Evolutionary conservation across 2,797 vertebrate species (phyloP), one percentile per base, ranked within the genome.

Genomic region (Pangasius macronema): DNA sequence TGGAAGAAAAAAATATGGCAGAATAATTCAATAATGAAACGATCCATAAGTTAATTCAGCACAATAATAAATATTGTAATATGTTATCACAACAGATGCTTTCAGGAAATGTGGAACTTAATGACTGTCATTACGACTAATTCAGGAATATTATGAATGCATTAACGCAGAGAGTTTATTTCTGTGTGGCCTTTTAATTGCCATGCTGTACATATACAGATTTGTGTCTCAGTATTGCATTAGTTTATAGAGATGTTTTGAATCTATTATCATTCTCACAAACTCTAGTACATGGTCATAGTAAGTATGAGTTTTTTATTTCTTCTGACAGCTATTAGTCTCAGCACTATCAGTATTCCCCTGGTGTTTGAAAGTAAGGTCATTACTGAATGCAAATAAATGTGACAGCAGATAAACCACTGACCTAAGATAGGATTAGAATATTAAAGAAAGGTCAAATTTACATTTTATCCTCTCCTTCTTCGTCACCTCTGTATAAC

Each of bases 321-420:
- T 63, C 77, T 67, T 87, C 80, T 90, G 89, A 91, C 89, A 88
- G 88, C 87, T 86, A 87, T 67, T 85, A 88, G 86, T 86, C 86
- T 81, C 59, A 72, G 85, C 75, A 89, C 85, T 88, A 91, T 94
- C 88, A 88, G 91, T 91, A 93, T 90, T 91, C 88, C 83, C 85
- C 89, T 92, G 87, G 88, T 57, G 85, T 87, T 90, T 88, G 88
- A 86, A 92, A 92, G 85, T 87, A 92, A 92, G 91, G 92, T 93
- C 89, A 91, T 87, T 85, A 89, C 72, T 84, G 91, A 91, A 92
- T 88, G 86, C 90, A 90, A 89, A 93, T 90, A 91, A 89, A 82
- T 90, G 84, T 89, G 89, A 93, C 90, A 87, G 68, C 82, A 90
- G 90, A 92, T 91, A 91, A 92, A 90, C 89, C 85, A 91, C 86